Base-by-base conservation (phyloP, 2,888 invertebrate genomes). In the Cheilosia vernalis region DNA sequence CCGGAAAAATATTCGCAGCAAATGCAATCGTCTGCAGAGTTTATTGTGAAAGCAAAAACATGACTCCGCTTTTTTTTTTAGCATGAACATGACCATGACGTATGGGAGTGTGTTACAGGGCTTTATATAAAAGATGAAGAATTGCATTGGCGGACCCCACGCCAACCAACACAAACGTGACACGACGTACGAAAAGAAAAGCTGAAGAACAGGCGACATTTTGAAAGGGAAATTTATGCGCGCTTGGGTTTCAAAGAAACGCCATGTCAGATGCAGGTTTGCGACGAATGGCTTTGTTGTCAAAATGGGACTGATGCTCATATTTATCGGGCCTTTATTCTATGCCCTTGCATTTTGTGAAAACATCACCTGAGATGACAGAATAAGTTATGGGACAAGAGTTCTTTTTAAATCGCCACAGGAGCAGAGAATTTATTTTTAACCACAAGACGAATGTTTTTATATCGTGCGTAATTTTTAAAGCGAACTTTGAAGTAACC, bases 121-220 rank as follows among this genome's bases (percentile, higher is more conserved):
- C 30, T 30, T 30, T 30, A 9, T 30, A 30, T 47, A 60, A 24
- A 58, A 60, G 42, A 64, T 81, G 76, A 81, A 70, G 76, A 70
- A 81, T 81, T 81, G 47, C 64, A 70, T 60, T 64, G 64, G 69
- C 37, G 21, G 51, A 42, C 42, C 40, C 24, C 27, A 53, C 27
- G 76, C 64, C 76, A 81, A 76, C 76, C 81, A 81, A 76, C 70
- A 66, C 76, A 76, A 53, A 56, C 17, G 10, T 4, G 10, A 17
- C 27, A 27, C 6, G 27, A 7, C 1, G 27, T 27, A 15, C 15
- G 24, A 61, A 61, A 55, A 67, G 24, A 72, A 58, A 19, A 58
- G 10, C 17, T 55, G 30, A 5, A 24, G 33, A 61, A 51, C 42
- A 30, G 58, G 60, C 51, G 19, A 21, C 27, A 66, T 17, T 13